Conservation (phyloP, 2,888 invertebrate species). For the Acrocyrtus sp. region DNA sequence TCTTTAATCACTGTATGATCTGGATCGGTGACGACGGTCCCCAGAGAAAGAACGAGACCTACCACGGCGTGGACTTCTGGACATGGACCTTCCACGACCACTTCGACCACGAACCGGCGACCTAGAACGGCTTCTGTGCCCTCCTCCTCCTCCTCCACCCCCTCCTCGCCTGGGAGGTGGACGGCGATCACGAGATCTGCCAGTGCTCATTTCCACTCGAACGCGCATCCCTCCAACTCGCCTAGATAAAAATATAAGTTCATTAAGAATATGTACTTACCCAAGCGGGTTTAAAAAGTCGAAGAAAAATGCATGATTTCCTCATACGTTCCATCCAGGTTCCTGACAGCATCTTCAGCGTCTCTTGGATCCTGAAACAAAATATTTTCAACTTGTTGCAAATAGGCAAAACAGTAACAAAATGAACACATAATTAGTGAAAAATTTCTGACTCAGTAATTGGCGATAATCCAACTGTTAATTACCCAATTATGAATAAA, state of each 20-base stretch:
- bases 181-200: conserved; percentile 76
- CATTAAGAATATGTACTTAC: too few species aligned
- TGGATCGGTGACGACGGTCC: conserved; percentile 47
- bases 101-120: conserved; percentile 32
- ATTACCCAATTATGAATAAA: conserved; percentile 6
- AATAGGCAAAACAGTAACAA: too few species aligned
- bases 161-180: conserved; percentile 69
- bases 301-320: too few species aligned
- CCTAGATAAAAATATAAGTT: conserved; percentile 67
- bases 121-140: conserved; percentile 26
- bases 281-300: too few species aligned
- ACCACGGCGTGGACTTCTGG: conserved; percentile 30
- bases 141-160: conserved; percentile 42
- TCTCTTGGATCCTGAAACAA: conserved; percentile 89
- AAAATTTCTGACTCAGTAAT: too few species aligned
- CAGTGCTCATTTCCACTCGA: conserved; percentile 93
- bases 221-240: conserved; percentile 90
- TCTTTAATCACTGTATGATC: conserved; percentile 46
- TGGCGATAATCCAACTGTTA: conserved; percentile 19
- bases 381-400: too few species aligned
- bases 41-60: conserved; percentile 42
- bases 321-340: conserved; percentile 79
- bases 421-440: too few species aligned
- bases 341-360: conserved; percentile 87
- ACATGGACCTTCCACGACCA: conserved; percentile 6